A percentile compares a stretch with the other conserved stretches of the same genome.
Conservation (phyloP, 2,888 invertebrate genomes). For the Bugulina stolonifera region DNA sequence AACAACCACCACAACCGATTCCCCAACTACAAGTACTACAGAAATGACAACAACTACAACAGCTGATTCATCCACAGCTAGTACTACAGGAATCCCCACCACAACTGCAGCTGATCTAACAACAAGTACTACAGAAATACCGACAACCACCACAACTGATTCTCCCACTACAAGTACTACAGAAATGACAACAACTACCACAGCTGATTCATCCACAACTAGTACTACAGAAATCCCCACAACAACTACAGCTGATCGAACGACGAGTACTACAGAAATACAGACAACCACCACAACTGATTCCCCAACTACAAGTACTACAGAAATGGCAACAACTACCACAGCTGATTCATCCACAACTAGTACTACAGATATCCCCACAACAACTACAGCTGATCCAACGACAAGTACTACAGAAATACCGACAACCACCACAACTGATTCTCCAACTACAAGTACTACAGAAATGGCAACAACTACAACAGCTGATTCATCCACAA, state of each 20-base stretch:
- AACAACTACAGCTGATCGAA: not conserved
- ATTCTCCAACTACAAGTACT: not conserved
- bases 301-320: not conserved
- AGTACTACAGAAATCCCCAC: not conserved
- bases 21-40: slow-evolving; percentile 18
- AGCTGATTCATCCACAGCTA: not conserved
- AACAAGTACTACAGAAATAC: not conserved
- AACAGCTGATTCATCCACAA: not conserved
- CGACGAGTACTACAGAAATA: not conserved
- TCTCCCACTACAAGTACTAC: not conserved
- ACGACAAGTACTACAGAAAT: not conserved
- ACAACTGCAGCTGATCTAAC: not conserved
- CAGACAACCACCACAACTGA: not conserved
- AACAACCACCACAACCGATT: not conserved
- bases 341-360: not conserved
- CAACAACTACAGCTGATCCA: not conserved
- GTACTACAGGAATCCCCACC: not conserved
- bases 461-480: not conserved
- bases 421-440: not conserved
- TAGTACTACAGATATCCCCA: not conserved
- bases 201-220: not conserved
- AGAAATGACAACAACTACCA: not conserved
- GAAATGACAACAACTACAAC: not conserved
- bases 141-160: not conserved
- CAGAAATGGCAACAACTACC: not conserved